These are phyloP conservation scores for Siniperca chuatsi DNA, from an alignment of 2,113 vertebrate genomes.

Conservation along the genomic window DNA sequence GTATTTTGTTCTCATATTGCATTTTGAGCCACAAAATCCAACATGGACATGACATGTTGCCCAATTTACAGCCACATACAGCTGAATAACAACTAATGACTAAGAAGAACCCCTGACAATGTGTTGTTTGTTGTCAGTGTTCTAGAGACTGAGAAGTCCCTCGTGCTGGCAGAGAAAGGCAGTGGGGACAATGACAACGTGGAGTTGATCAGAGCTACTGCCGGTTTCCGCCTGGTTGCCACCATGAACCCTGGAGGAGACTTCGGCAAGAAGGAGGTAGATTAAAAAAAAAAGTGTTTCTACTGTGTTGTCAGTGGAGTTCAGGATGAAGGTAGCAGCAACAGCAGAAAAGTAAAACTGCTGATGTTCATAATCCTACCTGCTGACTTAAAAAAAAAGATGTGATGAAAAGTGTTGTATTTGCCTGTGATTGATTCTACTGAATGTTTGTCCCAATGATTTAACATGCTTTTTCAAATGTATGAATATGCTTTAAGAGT, in stretches of 20 bases:
- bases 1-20: not conserved
- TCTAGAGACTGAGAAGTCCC: conserved; percentile 90
- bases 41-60: not conserved
- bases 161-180: conserved; percentile 96
- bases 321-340: not conserved
- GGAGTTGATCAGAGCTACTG: conserved; percentile 89
- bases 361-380: not conserved
- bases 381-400: not conserved
- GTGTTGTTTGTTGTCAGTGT: conserved; percentile 72
- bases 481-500: not conserved
- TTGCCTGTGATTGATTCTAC: not conserved
- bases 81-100: not conserved
- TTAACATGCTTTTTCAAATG: not conserved
- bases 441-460: not conserved
- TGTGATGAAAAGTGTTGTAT: not conserved
- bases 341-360: not conserved
- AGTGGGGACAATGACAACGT: conserved; percentile 89
- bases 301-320: not conserved
- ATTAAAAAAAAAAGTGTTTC: not conserved
- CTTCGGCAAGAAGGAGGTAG: conserved; percentile 99
- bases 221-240: conserved; percentile 91
- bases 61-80: not conserved
- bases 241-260: conserved; percentile 99
- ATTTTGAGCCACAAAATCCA: conserved; percentile 4
- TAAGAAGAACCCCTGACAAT: not conserved